These are phyloP conservation scores for Peromyscus polionotus DNA, from an alignment of 2,113 vertebrate genomes.

Conservation along the genomic window DNA sequence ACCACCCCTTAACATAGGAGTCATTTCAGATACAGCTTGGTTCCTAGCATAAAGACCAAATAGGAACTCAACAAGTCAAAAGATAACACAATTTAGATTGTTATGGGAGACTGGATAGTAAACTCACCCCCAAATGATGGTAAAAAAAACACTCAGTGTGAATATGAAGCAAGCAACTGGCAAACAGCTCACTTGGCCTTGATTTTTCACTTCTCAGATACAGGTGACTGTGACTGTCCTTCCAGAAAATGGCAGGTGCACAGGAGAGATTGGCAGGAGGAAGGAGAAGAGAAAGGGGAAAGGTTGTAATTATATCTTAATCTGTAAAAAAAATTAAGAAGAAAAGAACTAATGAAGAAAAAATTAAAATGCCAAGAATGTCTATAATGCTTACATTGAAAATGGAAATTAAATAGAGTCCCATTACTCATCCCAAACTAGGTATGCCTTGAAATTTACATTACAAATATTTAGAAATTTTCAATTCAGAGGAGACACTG, in stretches of 20 bases:
- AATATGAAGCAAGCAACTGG: background rate
- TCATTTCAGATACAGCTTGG: background rate
- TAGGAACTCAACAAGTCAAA: background rate
- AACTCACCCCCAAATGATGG: background rate
- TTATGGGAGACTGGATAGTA: background rate
- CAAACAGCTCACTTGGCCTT: background rate
- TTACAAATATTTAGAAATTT: background rate
- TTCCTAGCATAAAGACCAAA: background rate
- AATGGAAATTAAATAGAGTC: background rate
- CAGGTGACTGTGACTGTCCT: background rate
- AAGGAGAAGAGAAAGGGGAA: background rate
- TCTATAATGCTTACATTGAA: background rate
- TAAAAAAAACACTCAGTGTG: background rate
- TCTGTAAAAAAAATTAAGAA: background rate
- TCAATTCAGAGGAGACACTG: background rate
- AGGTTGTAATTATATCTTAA: background rate
- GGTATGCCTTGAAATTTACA: constrained; percentile 23
- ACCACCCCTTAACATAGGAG: background rate
- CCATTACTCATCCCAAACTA: background rate
- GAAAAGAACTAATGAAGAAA: background rate
- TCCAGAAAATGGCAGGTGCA: background rate
- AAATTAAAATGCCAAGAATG: background rate
- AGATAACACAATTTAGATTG: constrained; percentile 2
- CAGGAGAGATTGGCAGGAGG: background rate
- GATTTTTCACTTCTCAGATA: constrained; percentile 30